Evolutionary conservation across 2,113 vertebrate species (phyloP), one percentile per base, ranked within the genome.

Genomic region (Grus americana): DNA sequence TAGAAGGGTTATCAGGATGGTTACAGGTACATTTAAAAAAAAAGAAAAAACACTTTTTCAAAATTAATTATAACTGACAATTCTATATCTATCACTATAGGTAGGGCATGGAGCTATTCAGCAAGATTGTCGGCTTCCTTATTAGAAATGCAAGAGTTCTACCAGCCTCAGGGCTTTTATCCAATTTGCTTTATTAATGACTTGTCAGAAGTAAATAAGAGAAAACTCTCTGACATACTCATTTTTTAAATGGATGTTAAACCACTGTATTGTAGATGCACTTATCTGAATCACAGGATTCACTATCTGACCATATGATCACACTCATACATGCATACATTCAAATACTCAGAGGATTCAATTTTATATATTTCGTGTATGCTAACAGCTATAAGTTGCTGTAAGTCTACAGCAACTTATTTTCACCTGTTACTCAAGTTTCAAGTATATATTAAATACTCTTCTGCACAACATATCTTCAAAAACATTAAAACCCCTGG

Each of bases 111-210:
- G 34, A 70, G 62, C 59, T 96, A 90, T 71, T 59, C 3, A 4
- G 63, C n/a, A 87, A 88, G 79, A 70, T 4, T 78, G 79, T 40
- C 13, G 4, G 57, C 54, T 93, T 70, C 82, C 55, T 84, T 62
- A 90, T 83, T 88, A 94, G 79, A 86, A 95, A 92, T 71, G 82
- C 86, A 94, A 86, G 71, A 90, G 68, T 68, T 78, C 72, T 63
- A 73, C 46, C n/a, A 90, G 82, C 96, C 93, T 88, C 74, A 32
- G 81, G 92, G 88, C 90, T 93, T 94, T 95, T 94, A 96, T 84
- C 79, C 90, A 76, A 92, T 94, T 93, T 93, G 75, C 59, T 94
- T 81, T 94, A 96, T 94, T 97, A 96, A 96, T 93, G 68, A 88
- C 93, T 92, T 93, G 83, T 92, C 88, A 91, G 52, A 92, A 96